Base-by-base conservation (phyloP, 2,888 invertebrate species). In the Leucania comma region DNA sequence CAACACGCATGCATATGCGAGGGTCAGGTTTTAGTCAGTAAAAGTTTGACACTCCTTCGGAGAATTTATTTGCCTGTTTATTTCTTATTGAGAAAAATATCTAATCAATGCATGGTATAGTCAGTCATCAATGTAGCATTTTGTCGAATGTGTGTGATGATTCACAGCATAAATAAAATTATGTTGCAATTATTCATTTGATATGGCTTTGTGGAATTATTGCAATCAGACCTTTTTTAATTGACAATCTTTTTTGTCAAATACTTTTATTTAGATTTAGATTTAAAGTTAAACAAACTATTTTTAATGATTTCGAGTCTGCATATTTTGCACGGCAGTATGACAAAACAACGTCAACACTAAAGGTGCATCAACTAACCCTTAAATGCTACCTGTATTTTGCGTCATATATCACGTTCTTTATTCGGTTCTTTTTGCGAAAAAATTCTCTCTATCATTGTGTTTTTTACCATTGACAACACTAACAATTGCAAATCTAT, bases 131-230 rank as follows among this genome's bases (percentile, higher is more conserved):
- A n/a, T n/a, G n/a, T 12, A 38, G 35, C 35, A 51, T 46, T 57
- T 72, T 48, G 78, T 85, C 85, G 87, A 84, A 86, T 86, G 86
- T 88, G 88, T 91, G 85, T 87, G 80, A 86, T 87, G 83, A 82
- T 85, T 86, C 72, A 64, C 35, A 69, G 68, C 72, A 73, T 72
- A 89, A 83, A 88, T 92, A 88, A 86, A 82, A 84, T 94, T 95
- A 80, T 81, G 90, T 95, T 95, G 94, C 94, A 93, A 93, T 92
- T 90, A 90, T 93, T 94, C 78, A 93, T 95, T 95, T 94, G 86
- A 90, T 83, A 92, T 88, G 87, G 94, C 94, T 95, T 94, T 88
- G 87, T 94, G 85, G 81, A 88, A 90, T 89, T 88, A 88, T 89
- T 91, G 90, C 90, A 89, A 90, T 88, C 86, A 86, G 72, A 68